Base-by-base conservation (phyloP, 2,797 vertebrate species). In the Chaenodraco wilsoni region DNA sequence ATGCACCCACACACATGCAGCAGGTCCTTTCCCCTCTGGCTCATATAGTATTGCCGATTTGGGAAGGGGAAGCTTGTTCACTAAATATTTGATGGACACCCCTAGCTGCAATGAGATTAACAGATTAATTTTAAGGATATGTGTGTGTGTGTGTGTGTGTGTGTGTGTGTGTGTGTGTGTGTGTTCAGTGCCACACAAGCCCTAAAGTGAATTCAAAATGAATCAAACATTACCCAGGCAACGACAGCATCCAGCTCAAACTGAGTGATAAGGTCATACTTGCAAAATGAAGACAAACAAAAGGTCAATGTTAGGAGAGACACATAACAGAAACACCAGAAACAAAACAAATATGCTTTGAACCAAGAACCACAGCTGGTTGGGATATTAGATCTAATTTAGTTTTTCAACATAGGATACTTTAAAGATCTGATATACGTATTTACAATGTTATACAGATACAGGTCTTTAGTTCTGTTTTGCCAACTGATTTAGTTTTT, bases 51-150 rank as follows among this genome's bases (percentile, higher is more conserved):
- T 85, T 83, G 78, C 65, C 74, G 84, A 62, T 81, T 79, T 79
- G 64, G 67, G 81, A 84, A 69, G 65, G 59, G 81, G 75, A 89
- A 74, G 85, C 91, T 92, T 92, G 89, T 88, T 84, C 68, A 50
- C 77, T 93, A 89, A 91, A 93, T 94, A 92, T 92, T 94, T 93
- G 86, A 94, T 93, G 87, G 86, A 84, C 86, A 89, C 85, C 75
- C 55, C 64, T 21, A 71, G 68, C 75, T 85, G 84, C 68, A 69
- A 63, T 76, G 73, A 84, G 90, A 93, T 92, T 88, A 86, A 89
- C 76, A 84, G 87, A 93, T 92, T 90, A 85, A 91, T 91, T 65
- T 80, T 81, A 87, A 82, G 65, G 66, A 85, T 49, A 72, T 77
- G 74, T 49, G 72, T 77, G 74, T 81, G 69, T 74, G 48, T 68